A percentile compares a stretch with the other conserved stretches of the same genome.
These are phyloP conservation scores for Acleris holmiana DNA, from an alignment of 2,888 invertebrate genomes.

Conservation along the genomic window DNA sequence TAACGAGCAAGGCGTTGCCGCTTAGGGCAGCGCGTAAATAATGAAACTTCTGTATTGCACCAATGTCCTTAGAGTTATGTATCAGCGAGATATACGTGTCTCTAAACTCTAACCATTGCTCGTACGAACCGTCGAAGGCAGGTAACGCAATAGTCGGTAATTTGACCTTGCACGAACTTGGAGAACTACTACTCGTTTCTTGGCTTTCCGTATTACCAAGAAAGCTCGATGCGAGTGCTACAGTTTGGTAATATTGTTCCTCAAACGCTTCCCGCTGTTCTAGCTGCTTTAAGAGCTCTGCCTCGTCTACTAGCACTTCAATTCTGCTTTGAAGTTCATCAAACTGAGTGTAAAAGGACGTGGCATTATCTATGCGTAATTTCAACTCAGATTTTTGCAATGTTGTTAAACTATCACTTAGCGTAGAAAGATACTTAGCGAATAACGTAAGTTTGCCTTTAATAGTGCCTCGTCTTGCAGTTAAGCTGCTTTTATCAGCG, in stretches of 20 bases:
- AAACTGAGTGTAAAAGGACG: not conserved
- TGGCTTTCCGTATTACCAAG: not conserved
- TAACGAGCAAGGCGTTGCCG: no score
- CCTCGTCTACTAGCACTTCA: not conserved
- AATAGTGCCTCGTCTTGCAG: not conserved
- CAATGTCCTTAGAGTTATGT: conserved; percentile 2
- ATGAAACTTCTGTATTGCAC: not conserved
- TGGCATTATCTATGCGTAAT: not conserved
- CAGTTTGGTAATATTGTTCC: not conserved
- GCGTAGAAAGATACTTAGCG: not conserved
- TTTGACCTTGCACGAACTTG: conserved; percentile 3
- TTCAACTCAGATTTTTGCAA: not conserved
- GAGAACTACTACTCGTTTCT: not conserved
- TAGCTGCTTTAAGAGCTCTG: not conserved
- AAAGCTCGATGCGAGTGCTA: not conserved
- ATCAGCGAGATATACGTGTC: conserved; percentile 14
- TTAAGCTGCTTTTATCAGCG: not conserved
- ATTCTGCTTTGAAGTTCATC: not conserved
- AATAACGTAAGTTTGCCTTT: not conserved
- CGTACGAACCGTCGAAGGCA: conserved; percentile 24
- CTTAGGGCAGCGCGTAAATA: no score
- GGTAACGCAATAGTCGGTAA: conserved; percentile 22
- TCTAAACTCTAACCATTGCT: conserved; percentile 28
- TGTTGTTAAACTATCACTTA: not conserved
- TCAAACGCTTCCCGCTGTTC: not conserved